Evolutionary conservation across 2,888 invertebrate genomes (phyloP), one percentile per base, ranked within the genome.

Genomic region (Exephanes ischioxanthus): DNA sequence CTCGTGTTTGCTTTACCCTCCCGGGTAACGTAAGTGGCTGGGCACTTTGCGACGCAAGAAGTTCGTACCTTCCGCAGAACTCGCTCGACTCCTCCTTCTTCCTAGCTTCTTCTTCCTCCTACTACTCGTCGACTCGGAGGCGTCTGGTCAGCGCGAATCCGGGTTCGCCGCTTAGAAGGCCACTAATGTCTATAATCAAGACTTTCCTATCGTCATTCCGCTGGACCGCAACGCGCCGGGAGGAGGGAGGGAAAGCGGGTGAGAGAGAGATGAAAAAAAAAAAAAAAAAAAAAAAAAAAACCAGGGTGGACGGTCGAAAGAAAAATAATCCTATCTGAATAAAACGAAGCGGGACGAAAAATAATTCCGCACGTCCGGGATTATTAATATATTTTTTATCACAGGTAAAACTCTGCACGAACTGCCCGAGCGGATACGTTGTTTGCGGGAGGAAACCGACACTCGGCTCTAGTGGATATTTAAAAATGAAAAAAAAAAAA

Each of bases 131-230:
- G 72, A 72, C 51, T 26, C n/a, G 22, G 9, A 30, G 48, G 61
- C 79, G 66, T 82, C 85, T 84, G 86, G 86, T 88, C 86, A 85
- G 80, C 86, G 88, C 86, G 86, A 88, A 88, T 88, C 87, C 88
- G 87, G 88, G 88, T 88, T 87, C 82, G 84, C 80, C 80, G 86
- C 82, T 84, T 88, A 82, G 83, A 83, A 86, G 76, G 84, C 61
- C 33, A 71, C 86, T 89, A 88, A 88, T 88, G 87, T 87, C 89
- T 88, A 87, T 90, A 90, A 90, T 90, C 88, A 89, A 80, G 85
- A 80, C 85, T 87, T 84, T 85, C 76, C 87, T 83, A 85, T 88
- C 86, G 86, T 84, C 83, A 87, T 86, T 87, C 83, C 82, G 86
- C 67, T 87, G 79, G 80, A 86, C 85, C 86, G 80, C 81, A 85